These are phyloP conservation scores for Drosophila repleta DNA, from an alignment of 1,140 invertebrate genomes.

Conservation along the genomic window DNA sequence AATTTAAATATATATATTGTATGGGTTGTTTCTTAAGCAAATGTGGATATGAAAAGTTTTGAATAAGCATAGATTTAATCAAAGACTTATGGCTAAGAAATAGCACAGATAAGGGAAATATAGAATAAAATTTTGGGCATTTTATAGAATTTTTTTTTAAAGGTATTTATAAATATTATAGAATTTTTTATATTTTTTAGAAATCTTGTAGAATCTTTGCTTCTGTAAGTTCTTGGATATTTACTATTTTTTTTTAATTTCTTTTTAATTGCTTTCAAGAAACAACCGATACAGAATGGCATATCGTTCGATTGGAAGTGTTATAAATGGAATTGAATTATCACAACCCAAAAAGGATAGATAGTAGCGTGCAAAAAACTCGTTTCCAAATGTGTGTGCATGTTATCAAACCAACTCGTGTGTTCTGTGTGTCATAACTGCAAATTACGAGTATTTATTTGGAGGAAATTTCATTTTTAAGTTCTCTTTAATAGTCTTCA, in stretches of 20 bases:
- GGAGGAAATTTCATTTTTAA: slow-evolving; percentile 17
- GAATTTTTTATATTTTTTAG: no score
- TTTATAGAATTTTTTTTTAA: no score
- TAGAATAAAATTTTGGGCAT: no score
- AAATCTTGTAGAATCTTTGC: no score
- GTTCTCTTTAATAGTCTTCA: slow-evolving; percentile 36
- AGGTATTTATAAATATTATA: no score
- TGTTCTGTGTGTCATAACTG: slow-evolving; percentile 50
- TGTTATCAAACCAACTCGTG: slow-evolving; percentile 73
- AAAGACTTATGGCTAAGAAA: no score
- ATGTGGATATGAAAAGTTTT: background rate
- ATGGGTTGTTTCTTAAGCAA: slow-evolving; percentile 24
- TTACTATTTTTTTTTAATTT: background rate
- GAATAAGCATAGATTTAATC: background rate
- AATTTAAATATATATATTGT: slow-evolving; percentile 12
- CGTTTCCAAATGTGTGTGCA: slow-evolving; percentile 78
- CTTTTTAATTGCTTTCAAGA: background rate
- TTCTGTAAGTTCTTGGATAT: no score
- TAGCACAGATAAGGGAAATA: no score
- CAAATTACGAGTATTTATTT: slow-evolving; percentile 40
- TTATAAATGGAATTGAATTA: slow-evolving; percentile 9
- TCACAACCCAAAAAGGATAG: slow-evolving; percentile 54
- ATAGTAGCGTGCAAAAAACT: slow-evolving; percentile 74
- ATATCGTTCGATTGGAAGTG: slow-evolving; percentile 2
- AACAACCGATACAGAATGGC: slow-evolving; percentile 39